Base-by-base conservation (phyloP, 2,113 vertebrate genomes). In the Pygoscelis adeliae region DNA sequence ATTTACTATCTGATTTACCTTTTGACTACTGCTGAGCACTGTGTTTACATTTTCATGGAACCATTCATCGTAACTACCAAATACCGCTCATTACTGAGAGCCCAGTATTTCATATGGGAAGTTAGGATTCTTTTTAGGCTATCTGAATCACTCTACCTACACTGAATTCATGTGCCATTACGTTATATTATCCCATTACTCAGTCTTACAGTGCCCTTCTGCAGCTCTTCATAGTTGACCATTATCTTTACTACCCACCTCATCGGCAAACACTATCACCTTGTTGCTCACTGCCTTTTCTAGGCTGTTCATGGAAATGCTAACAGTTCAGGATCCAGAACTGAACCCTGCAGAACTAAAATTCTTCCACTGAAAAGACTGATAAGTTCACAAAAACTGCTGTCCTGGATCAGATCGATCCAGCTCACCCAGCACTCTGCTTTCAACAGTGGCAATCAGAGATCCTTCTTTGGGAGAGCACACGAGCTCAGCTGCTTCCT, bases 361-460 rank as follows among this genome's bases (percentile, higher is more conserved):
- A 56, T n/a, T 61, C 59, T 56, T 56, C 59, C 79, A 44, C 13
- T 26, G 8, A 66, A 76, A 27, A 44, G n/a, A 27, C 18, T 42
- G 23, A 52, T 22, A 70, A 78, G 1, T 32, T 72, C 47, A 65
- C 29, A 50, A 46, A 38, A 76, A 34, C 36, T 46, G 61, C 29
- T 79, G 56, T 55, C 38, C 46, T 65, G n/a, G 44, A 70, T 78
- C 15, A 80, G 30, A 72, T 0, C 47, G 34, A 84, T 36, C 21
- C 7, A 10, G 9, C n/a, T 69, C 0, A 0, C 30, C 6, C 25
- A 73, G 56, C 1, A 5, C 56, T 49, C 50, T 50, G 58, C 67
- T 67, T 63, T 76, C 46, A 71, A 6, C 19, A 70, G 10, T 0
- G 1, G 50, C 50, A 10, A 11, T 32, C 21, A 44, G 70, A 70